phyloP scores from a whole-genome alignment of 2,113 vertebrate genomes.

The Tor tambroides region DNA sequence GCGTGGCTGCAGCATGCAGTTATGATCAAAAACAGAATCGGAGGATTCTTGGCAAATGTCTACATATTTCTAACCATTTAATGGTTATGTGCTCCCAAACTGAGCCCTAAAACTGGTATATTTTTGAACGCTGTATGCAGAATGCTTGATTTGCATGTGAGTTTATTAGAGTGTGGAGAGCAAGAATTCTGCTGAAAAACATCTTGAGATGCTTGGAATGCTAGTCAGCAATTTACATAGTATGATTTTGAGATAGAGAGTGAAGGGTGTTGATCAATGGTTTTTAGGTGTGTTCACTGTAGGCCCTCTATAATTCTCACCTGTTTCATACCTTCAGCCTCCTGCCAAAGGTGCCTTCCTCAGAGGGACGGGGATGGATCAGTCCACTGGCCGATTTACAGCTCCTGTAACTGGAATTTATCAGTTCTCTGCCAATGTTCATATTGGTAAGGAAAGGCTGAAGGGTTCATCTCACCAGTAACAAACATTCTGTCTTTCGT shows the following conservation, averaged over 20 bases:
- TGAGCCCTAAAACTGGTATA: slow-evolving; percentile 44
- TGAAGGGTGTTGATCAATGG: background rate
- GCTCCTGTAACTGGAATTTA: slow-evolving; percentile 90
- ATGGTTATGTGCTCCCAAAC: slow-evolving; percentile 48
- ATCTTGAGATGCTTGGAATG: slow-evolving; percentile 38
- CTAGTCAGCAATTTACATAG: slow-evolving; percentile 15
- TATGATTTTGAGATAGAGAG: background rate
- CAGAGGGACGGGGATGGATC: slow-evolving; percentile 85
- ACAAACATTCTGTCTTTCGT: slow-evolving; percentile 17
- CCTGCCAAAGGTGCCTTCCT: slow-evolving; percentile 90
- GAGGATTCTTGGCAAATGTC: slow-evolving; percentile 51
- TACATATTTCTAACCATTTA: slow-evolving; percentile 53
- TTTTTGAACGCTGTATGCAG: slow-evolving; percentile 40
- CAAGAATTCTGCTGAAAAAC: slow-evolving; percentile 21
- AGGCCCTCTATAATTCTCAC: slow-evolving; percentile 43
- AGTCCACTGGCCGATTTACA: slow-evolving; percentile 89
- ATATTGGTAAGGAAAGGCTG: slow-evolving; percentile 64
- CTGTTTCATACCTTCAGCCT: slow-evolving; percentile 76
- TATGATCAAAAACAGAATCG: slow-evolving; percentile 58
- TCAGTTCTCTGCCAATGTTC: slow-evolving; percentile 92
- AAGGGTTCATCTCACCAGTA: background rate
- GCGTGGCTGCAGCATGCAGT: slow-evolving; percentile 47
- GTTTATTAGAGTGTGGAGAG: slow-evolving; percentile 37
- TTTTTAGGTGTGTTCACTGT: slow-evolving; percentile 14
- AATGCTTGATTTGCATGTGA: slow-evolving; percentile 40